Base-by-base conservation (phyloP, 2,888 invertebrate species). In the Fabriciana adippe region DNA sequence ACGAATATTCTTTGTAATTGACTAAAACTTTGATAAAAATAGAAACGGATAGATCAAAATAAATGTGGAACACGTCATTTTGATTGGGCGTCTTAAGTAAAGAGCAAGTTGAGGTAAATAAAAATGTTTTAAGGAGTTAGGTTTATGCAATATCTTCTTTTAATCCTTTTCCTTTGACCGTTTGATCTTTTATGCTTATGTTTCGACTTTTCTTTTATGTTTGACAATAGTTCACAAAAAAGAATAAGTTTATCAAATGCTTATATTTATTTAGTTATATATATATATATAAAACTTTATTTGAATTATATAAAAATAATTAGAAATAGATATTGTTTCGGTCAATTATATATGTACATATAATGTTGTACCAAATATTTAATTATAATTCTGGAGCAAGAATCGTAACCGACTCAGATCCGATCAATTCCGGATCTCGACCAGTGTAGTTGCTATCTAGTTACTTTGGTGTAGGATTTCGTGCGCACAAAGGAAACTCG, bases 391-490 rank as follows among this genome's bases (percentile, higher is more conserved):
- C 8, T 45, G 53, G 53, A 35, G 62, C 60, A 51, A 60, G 68
- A 61, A 65, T 64, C 26, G 67, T 64, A 69, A 71, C 73, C 71
- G 69, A 68, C 66, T 64, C 65, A 54, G 65, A 69, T 72, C 69
- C 57, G 69, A 70, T 72, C 67, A 70, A 70, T 68, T 72, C 73
- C 70, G 68, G 68, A 68, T 71, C 69, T 63, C 53, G 66, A 68
- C 21, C 69, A 64, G 65, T 60, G 68, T 64, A 67, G 68, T 66
- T 53, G 72, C 76, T 86, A 81, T 87, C 82, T 78, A 71, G 83
- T 90, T 89, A 82, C 87, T 71, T 67, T 72, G 79, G 88, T 90
- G 79, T 90, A 78, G 75, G 75, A 85, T 90, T 87, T 82, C 90
- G 81, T 79, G 64, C 66, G 54, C 64, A 73, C 72, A 74, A 73